phyloP scores from a whole-genome alignment of 2,113 vertebrate species.

The Bagarius yarrelli region DNA sequence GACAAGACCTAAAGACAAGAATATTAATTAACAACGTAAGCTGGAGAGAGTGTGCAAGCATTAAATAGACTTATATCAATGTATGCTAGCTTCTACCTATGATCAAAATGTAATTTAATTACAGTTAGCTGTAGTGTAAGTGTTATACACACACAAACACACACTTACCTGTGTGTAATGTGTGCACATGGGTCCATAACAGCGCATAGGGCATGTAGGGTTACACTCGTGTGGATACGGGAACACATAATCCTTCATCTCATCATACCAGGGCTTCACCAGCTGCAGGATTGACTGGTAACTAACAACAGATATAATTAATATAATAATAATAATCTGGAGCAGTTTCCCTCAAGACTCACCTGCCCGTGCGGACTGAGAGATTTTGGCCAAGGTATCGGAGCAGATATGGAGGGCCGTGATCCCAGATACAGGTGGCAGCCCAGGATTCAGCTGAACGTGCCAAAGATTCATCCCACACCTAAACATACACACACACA shows the following conservation, averaged over 20 bases:
- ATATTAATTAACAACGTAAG: not conserved
- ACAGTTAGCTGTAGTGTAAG: too few species aligned
- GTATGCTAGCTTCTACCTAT: too few species aligned
- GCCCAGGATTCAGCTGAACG: constrained; percentile 88
- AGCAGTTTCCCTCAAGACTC: constrained; percentile 22
- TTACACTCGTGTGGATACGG: constrained; percentile 85
- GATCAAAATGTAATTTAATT: too few species aligned
- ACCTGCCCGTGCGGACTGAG: constrained; percentile 88
- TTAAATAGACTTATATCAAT: too few species aligned
- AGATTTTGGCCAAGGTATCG: constrained; percentile 87
- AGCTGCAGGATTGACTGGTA: constrained; percentile 85
- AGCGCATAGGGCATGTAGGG: constrained; percentile 82
- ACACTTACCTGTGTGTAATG: constrained; percentile 84
- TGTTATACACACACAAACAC: not conserved
- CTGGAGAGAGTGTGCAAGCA: not conserved
- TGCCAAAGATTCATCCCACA: constrained; percentile 87
- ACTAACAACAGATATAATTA: constrained; percentile 60
- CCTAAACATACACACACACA: constrained; percentile 61
- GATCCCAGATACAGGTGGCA: constrained; percentile 88
- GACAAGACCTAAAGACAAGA: not conserved
- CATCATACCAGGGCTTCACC: constrained; percentile 89
- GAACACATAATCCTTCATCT: constrained; percentile 86
- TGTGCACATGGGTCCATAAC: constrained; percentile 88
- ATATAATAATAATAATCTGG: not conserved
- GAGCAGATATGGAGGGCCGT: constrained; percentile 83